Conservation (phyloP, 2,888 invertebrate genomes). For the Ectemnius lituratus region DNA sequence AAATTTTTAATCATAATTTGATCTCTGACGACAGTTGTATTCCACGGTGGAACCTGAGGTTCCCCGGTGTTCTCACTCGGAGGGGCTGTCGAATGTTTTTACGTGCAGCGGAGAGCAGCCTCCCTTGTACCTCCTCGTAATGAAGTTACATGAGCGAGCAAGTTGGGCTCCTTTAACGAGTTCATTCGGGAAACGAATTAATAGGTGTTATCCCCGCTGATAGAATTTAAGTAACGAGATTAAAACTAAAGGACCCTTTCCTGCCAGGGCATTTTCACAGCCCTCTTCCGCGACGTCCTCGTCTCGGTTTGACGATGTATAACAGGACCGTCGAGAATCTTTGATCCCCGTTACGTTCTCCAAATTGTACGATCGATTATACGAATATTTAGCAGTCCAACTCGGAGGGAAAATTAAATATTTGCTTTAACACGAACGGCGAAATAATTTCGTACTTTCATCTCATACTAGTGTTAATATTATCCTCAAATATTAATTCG, state of each 20-base stretch:
- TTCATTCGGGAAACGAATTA: constrained; percentile 62
- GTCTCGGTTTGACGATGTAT: no score
- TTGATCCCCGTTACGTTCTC: no score
- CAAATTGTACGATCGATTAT: no score
- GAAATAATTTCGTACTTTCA: no score
- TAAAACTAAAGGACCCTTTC: constrained; percentile 58
- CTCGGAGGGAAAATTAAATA: no score
- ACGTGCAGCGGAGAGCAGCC: constrained; percentile 28
- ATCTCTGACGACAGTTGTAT: constrained; percentile 19
- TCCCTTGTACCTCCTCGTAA: constrained; percentile 24
- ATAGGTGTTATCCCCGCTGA: constrained; percentile 64
- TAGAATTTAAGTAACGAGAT: constrained; percentile 64
- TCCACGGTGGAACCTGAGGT: constrained; percentile 26
- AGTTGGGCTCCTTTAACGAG: constrained; percentile 63
- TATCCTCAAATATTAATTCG: no score
- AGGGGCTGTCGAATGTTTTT: constrained; percentile 51
- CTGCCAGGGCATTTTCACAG: constrained; percentile 51
- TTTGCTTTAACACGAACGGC: no score
- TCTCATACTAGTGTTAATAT: no score
- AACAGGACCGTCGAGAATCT: no score
- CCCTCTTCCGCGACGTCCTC: constrained; percentile 31
- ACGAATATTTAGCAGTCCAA: no score
- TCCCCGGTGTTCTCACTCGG: constrained; percentile 19
- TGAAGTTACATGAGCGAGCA: constrained; percentile 55
- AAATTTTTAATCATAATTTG: constrained; percentile 1